A percentile compares a stretch with the other conserved stretches of the same genome.
Conservation (phyloP, 2,888 invertebrate species). For the Criorhina ranunculi region DNA sequence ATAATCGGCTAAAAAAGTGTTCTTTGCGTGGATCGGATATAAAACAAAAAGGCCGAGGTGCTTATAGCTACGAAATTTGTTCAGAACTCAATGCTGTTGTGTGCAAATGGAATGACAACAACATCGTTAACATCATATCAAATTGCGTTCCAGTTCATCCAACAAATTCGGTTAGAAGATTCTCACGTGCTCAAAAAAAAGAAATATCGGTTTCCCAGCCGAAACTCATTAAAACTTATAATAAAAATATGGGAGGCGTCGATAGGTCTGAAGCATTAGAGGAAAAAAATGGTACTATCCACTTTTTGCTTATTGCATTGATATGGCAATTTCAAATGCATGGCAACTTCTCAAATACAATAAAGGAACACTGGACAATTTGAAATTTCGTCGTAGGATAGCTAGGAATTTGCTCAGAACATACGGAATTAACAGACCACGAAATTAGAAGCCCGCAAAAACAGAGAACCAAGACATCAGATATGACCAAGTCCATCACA, state of each 20-base stretch:
- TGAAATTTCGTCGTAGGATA: no score
- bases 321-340: slow-evolving; percentile 4
- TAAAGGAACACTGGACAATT: no score
- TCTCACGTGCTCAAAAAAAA: slow-evolving; percentile 7
- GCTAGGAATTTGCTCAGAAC: slow-evolving; percentile 24
- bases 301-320: slow-evolving; percentile 4
- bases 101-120: slow-evolving; percentile 3
- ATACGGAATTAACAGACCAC: slow-evolving; percentile 10
- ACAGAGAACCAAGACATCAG: neutral
- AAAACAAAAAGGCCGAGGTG: slow-evolving; percentile 1
- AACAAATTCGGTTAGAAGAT: slow-evolving; percentile 1
- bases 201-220: neutral
- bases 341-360: no score
- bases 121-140: slow-evolving; percentile 6
- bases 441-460: neutral
- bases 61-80: no score
- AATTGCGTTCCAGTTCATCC: slow-evolving; percentile 12
- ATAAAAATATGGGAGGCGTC: slow-evolving; percentile 9
- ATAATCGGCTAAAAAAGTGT: slow-evolving; percentile 20
- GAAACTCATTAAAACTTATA: neutral
- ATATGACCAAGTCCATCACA: slow-evolving; percentile 4
- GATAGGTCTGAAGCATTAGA: neutral
- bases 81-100: no score
- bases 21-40: slow-evolving; percentile 10
- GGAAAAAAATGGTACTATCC: no score